Base-by-base conservation (phyloP, 2,113 vertebrate species). In the Zeus faber region DNA sequence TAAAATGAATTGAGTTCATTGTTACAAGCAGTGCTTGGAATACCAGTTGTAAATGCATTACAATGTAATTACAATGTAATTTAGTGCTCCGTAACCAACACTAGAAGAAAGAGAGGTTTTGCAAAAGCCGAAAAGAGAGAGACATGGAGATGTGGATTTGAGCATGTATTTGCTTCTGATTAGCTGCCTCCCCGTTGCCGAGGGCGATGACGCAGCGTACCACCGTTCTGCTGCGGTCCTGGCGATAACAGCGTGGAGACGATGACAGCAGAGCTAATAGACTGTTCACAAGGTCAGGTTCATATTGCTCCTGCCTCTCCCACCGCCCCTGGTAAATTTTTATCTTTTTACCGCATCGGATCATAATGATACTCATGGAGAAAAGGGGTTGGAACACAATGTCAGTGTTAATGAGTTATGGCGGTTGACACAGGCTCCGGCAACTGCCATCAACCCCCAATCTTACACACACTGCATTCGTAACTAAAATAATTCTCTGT, bases 251-350 rank as follows among this genome's bases (percentile, higher is more conserved):
- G n/a, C 22, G 29, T 18, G 49, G 24, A 58, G 1, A 35, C 27
- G 14, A 1, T 57, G 22, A 23, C 40, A 35, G 27, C 18, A 37
- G 27, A 35, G 37, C 35, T 52, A 24, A 25, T 59, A 61, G 22
- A 48, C 41, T 45, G 39, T 49, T 52, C 17, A 24, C 47, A 46
- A 37, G 40, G 18, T 70, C 54, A 70, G 26, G 48, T 58, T 51
- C n/a, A 22, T 55, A 13, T 57, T 65, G 63, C 33, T 62, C 49
- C 33, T 39, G 14, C 21, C 18, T 45, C 23, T 22, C 3, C 33
- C 33, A 33, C 29, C 29, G 13, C 29, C 29, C 8, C 33, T 5
- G 27, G 4, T 29, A 9, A 29, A 29, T 33, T 8, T 11, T n/a
- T 21, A 13, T 23, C 13, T n/a, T 3, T n/a, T 35, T 11, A 33